A percentile compares a stretch with the other conserved stretches of the same genome.
Evolutionary conservation across 1,140 invertebrate species (phyloP).

Genomic region (Atta cephalotes): DNA sequence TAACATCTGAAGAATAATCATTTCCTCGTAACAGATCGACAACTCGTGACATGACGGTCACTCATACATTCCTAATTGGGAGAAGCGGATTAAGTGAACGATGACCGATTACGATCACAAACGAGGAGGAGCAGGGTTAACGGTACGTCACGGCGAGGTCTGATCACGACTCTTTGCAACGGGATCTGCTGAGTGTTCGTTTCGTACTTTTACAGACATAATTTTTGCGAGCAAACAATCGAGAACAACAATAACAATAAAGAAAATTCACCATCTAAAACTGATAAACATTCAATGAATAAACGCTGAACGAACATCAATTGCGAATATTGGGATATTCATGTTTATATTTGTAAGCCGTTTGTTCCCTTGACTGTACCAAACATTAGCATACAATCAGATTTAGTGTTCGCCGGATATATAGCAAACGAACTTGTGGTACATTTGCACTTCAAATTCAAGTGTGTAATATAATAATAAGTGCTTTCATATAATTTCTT

Average conservation of each 20-base stretch:
- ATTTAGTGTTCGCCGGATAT: too few relatives aligned
- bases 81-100: constrained; percentile 36
- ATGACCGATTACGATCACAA: not conserved
- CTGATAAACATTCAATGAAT: too few relatives aligned
- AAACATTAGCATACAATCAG: too few relatives aligned
- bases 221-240: not conserved
- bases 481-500: too few relatives aligned
- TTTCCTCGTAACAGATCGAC: constrained; percentile 32
- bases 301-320: too few relatives aligned
- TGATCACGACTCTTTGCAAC: not conserved
- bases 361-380: too few relatives aligned
- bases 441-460: too few relatives aligned
- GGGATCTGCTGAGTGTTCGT: not conserved
- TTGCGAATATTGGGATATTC: too few relatives aligned
- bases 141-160: constrained; percentile 17
- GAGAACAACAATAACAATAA: not conserved
- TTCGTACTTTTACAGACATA: constrained; percentile 9
- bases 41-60: not conserved
- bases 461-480: too few relatives aligned
- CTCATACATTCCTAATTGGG: constrained; percentile 32
- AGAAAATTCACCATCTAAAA: not conserved
- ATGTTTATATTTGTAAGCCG: too few relatives aligned
- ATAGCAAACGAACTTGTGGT: too few relatives aligned
- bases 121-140: constrained; percentile 39
- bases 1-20: constrained; percentile 6